phyloP scores from a whole-genome alignment of 2,888 invertebrate genomes.

The Hermaeophaga mercurialis region DNA sequence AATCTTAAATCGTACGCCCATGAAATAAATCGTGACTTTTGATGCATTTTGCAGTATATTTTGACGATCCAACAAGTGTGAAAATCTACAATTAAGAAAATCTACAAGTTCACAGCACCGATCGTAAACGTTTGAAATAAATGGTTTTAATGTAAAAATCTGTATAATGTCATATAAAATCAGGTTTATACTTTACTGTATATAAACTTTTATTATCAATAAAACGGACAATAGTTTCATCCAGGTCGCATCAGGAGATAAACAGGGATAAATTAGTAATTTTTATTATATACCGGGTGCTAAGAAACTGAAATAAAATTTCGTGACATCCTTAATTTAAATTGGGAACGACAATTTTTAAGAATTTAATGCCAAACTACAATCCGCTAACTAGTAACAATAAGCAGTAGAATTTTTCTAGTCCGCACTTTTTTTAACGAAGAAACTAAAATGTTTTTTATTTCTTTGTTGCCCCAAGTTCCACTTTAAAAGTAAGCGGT shows the following conservation, averaged over 20 bases:
- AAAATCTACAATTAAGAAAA: slow-evolving; percentile 14
- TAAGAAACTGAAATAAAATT: too few species aligned
- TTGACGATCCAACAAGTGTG: slow-evolving; percentile 15
- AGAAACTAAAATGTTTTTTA: background rate
- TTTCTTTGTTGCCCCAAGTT: background rate
- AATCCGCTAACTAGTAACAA: too few species aligned
- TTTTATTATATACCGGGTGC: too few species aligned
- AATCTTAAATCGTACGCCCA: background rate
- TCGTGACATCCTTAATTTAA: too few species aligned
- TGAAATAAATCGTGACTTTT: slow-evolving; percentile 19
- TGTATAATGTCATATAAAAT: background rate
- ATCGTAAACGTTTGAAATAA: slow-evolving; percentile 4
- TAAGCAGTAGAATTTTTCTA: too few species aligned
- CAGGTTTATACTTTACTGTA: background rate
- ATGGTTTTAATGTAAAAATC: background rate
- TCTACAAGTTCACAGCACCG: background rate
- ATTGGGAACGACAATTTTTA: too few species aligned
- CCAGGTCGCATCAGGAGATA: too few species aligned
- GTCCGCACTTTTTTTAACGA: background rate
- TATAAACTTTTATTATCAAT: background rate
- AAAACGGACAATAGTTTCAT: background rate
- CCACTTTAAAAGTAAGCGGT: slow-evolving; percentile 6
- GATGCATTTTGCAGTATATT: slow-evolving; percentile 19
- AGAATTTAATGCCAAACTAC: too few species aligned
- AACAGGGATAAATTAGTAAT: too few species aligned